Evolutionary conservation across 1,140 invertebrate species (phyloP).

Genomic region (Argopecten irradians): DNA sequence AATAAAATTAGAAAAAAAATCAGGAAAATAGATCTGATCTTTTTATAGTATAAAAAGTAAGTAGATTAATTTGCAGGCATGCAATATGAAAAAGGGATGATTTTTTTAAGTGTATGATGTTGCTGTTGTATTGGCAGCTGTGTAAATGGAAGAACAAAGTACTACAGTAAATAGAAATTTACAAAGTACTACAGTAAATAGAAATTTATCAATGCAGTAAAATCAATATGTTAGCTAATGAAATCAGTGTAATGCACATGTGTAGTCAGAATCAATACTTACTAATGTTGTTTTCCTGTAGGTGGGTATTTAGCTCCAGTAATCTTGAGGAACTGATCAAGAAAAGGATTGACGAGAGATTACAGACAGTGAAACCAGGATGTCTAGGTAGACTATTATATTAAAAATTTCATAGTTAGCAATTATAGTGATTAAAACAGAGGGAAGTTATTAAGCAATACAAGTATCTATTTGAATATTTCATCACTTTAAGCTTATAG

Average conservation of each 20-base stretch:
- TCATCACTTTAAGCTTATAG: no score
- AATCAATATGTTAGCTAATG: neutral
- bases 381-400: constrained; percentile 76
- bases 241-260: neutral
- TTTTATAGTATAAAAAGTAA: neutral
- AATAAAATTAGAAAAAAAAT: no score
- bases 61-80: neutral
- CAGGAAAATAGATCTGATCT: neutral
- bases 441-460: no score
- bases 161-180: neutral
- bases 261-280: neutral
- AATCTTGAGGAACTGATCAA: constrained; percentile 79
- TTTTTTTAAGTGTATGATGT: neutral
- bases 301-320: constrained; percentile 80
- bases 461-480: no score
- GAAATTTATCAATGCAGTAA: neutral
- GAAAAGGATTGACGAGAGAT: constrained; percentile 77
- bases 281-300: constrained; percentile 61
- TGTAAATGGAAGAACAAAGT: neutral
- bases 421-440: no score
- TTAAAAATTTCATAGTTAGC: no score
- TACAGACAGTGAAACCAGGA: constrained; percentile 78
- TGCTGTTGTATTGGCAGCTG: neutral
- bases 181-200: neutral
- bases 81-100: neutral